phyloP scores from a whole-genome alignment of 64 coral and sea anemone species.

The Pocillopora verrucosa region DNA sequence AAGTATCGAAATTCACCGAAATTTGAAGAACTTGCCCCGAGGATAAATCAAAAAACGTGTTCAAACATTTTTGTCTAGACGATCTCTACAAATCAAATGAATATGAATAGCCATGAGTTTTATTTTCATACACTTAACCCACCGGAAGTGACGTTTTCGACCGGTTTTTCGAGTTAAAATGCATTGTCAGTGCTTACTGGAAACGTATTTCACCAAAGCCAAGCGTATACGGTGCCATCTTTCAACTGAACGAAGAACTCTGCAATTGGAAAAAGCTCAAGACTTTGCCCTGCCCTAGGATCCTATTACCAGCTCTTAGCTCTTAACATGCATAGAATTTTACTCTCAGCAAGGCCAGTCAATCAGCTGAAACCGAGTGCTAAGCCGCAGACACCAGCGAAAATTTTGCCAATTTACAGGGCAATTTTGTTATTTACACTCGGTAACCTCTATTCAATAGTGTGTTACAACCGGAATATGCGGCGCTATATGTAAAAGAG shows the following conservation, averaged over 20 bases:
- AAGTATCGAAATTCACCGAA: neutral
- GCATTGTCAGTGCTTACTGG: neutral
- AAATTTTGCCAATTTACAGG: neutral
- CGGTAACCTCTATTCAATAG: neutral
- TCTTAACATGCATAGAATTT: constrained; percentile 24
- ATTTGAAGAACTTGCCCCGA: neutral
- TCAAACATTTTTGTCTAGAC: neutral
- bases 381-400: neutral
- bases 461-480: neutral
- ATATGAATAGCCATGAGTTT: neutral
- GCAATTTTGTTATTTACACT: neutral
- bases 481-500: neutral
- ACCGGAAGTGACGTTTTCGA: constrained; percentile 24
- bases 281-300: constrained; percentile 35
- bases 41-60: neutral
- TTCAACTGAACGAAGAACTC: neutral
- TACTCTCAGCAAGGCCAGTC: constrained; percentile 3
- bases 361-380: neutral
- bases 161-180: neutral
- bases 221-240: neutral
- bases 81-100: neutral
- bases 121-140: neutral
- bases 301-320: constrained; percentile 18
- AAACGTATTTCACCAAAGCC: neutral
- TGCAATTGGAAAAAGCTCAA: constrained; percentile 30